Base-by-base conservation (phyloP, 1,140 invertebrate genomes). In the Heliconius hermathena region DNA sequence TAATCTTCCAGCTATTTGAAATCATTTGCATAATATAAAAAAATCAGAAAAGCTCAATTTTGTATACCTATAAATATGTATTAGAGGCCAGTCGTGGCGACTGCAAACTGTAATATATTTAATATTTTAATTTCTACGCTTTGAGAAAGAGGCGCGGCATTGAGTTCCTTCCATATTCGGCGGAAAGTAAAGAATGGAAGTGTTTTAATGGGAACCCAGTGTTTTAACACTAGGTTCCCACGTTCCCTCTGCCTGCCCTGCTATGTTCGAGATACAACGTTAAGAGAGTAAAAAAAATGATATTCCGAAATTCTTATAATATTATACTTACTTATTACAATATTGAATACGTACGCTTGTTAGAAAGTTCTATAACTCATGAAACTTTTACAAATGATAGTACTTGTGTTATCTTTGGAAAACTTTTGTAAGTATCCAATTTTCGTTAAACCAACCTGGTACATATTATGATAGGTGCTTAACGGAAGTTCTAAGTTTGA, bases 361-460 rank as follows among this genome's bases (percentile, higher is more conserved):
- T 66, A 66, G 8, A 66, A 66, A 66, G 22, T 66, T 66, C 60
- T 29, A 29, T 66, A 66, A 66, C 60, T 66, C 60, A 29, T 66
- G 60, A 1, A 66, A 66, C 60, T 66, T 66, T 66, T 66, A 66
- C 60, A 66, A 66, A 66, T 66, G 60, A 66, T 66, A 66, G 60
- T 66, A 66, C 60, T 66, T 66, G 60, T 66, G 3, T 66, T 66
- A 66, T 66, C 60, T 66, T 66, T 26, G 9, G 60, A 16, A 66
- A 66, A 66, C 60, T 66, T 46, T 66, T 66, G n/a, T 66, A 66
- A 66, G 60, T 66, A 66, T 66, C 60, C 60, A 66, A 66, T 66
- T 66, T 29, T 26, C 60, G 60, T 66, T 9, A 66, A 66, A 66
- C 60, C 60, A 66, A 66, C 60, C 26, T 66, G 60, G 13, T 29